Evolutionary conservation across 2,113 vertebrate species (phyloP), one percentile per base, ranked within the genome.

Genomic region (Nymphicus hollandicus): DNA sequence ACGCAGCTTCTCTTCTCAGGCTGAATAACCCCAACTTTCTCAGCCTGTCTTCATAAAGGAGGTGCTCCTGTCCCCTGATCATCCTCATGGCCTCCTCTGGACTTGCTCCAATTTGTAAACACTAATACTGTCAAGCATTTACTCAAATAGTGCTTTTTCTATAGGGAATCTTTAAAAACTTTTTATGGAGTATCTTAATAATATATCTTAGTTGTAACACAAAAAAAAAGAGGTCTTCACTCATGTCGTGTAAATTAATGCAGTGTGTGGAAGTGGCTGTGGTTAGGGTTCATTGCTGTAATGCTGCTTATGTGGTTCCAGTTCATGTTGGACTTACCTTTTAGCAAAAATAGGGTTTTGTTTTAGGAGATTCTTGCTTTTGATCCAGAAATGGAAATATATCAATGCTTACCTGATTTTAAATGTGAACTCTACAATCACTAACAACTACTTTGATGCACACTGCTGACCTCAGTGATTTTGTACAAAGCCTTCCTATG

Each of bases 231-330:
- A 73, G 15, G 7, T 47, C n/a, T 82, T 70, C 9, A 5, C 28
- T 70, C 28, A 17, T 0, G 1, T 49, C 4, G 5, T 2, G 2
- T 23, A 47, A 33, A 23, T 56, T 4, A 18, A 33, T 37, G 16
- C 5, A 53, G 10, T 55, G 65, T 63, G 20, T 82, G n/a, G 10
- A 80, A 20, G 10, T 41, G 29, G 7, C 28, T 72, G 8, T 6
- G 3, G 16, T 81, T 92, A 31, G 43, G 23, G 20, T 89, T 89
- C 23, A 55, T 33, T 46, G 9, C 55, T 65, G 25, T 35, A 60
- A 60, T 65, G 24, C 44, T 94, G 20, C 19, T 84, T 16, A 33
- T 50, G 29, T 1, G 4, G 7, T 73, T 92, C 27, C 64, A 49
- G 50, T 81, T 92, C 9, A 24, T 6, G 8, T 19, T 83, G 16